Evolutionary conservation across 2,888 invertebrate species (phyloP), one percentile per base, ranked within the genome.

Genomic region (Caenorhabditis japonica): DNA sequence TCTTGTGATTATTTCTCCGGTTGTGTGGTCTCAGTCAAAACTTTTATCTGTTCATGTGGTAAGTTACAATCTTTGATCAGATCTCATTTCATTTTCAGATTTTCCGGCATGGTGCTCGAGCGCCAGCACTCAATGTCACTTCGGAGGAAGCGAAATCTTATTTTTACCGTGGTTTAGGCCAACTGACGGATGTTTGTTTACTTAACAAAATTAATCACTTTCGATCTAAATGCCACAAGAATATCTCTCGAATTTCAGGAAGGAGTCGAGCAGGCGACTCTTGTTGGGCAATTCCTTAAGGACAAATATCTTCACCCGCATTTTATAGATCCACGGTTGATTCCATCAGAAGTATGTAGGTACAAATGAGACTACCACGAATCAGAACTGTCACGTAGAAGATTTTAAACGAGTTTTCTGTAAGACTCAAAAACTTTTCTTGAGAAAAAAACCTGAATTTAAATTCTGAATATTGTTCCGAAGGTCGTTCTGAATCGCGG

Each of bases 61-160:
- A 39, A 38, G 66, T 66, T 36, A 17, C 15, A 17, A n/a, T 17
- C 30, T 33, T 27, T 43, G 4, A 30, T 27, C n/a, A 8, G 4
- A 12, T 36, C 13, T 47, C 19, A 19, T 8, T 43, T 1, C 25
- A 7, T 25, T 36, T 43, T 15, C 34, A 79, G 78, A 64, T 79
- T 12, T 71, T 76, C 49, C 78, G 78, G 1, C 78, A 79, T 30
- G 78, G 78, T 39, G 76, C 74, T 2, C 59, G 78, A 34, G 78
- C 76, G n/a, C 78, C 78, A 13, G 59, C 75, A 5, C 38, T 36
- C 10, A 53, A 62, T 10, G 73, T 76, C 34, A 59, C 74, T 8
- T 66, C 72, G 21, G 61, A 74, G n/a, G 76, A 76, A 34, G 52
- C 78, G 5, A 68, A 41, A 34, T 38, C 55, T 13, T 52, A 69